phyloP scores from a whole-genome alignment of 2,113 vertebrate species.

The Jacana jacana region DNA sequence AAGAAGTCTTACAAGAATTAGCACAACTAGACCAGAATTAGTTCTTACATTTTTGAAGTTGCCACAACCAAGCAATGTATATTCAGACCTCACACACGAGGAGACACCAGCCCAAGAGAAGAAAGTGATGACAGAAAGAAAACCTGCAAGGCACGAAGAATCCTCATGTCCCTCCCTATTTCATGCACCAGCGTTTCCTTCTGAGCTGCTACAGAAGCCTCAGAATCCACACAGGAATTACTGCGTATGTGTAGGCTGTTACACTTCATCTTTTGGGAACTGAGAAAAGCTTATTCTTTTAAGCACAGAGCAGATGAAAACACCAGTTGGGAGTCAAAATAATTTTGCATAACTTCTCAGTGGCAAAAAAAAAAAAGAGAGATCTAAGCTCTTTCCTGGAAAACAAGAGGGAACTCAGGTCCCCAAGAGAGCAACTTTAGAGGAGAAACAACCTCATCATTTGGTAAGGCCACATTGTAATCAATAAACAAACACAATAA shows the following conservation, averaged over 20 bases:
- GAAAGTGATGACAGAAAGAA: background rate
- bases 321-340: background rate
- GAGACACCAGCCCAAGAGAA: background rate
- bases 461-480: background rate
- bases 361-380: background rate
- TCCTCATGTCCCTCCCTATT: background rate
- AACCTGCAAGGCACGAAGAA: background rate
- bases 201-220: background rate
- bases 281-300: background rate
- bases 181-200: background rate
- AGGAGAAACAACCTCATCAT: background rate
- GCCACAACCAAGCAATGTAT: background rate
- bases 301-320: background rate
- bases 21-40: background rate
- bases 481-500: background rate
- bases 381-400: background rate
- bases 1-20: background rate
- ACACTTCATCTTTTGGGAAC: background rate
- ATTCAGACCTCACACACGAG: background rate
- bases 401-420: background rate
- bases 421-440: background rate
- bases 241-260: background rate
- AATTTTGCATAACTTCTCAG: background rate
- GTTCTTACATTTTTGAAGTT: background rate
- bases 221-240: background rate